These are phyloP conservation scores for Amphipoea oculea DNA, from an alignment of 2,888 invertebrate species.

Conservation along the genomic window DNA sequence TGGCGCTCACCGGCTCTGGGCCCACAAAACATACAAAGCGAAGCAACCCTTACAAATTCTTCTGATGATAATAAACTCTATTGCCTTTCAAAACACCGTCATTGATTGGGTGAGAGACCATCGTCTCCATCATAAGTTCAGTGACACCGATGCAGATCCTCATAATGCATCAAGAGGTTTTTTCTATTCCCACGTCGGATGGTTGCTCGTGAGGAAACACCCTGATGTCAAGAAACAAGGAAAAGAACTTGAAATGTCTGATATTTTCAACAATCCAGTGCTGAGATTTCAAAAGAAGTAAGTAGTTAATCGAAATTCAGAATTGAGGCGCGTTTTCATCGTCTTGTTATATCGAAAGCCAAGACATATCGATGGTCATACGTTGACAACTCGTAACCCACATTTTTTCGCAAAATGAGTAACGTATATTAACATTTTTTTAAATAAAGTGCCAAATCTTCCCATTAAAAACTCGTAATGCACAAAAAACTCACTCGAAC, in stretches of 20 bases:
- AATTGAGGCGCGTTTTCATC: background rate
- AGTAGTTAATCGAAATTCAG: conserved; percentile 50
- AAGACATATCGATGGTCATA: background rate
- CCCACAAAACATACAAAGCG: conserved; percentile 75
- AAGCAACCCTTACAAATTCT: conserved; percentile 74
- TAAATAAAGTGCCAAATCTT: too few relatives aligned
- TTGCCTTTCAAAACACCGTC: conserved; percentile 87
- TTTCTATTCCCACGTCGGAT: conserved; percentile 96
- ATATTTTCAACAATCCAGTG: conserved; percentile 93
- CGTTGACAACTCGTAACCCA: too few relatives aligned
- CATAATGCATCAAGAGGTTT: conserved; percentile 94
- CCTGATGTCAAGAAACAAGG: conserved; percentile 93
- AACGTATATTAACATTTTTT: too few relatives aligned
- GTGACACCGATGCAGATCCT: conserved; percentile 86
- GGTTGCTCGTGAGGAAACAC: conserved; percentile 94
- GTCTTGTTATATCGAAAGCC: background rate
- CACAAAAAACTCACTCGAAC: too few relatives aligned
- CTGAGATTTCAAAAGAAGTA: conserved; percentile 93
- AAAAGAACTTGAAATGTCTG: conserved; percentile 92
- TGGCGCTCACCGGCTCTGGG: conserved; percentile 76
- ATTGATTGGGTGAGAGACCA: conserved; percentile 91
- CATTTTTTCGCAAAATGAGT: too few relatives aligned
- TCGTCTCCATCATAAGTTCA: conserved; percentile 93
- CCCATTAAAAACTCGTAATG: too few relatives aligned
- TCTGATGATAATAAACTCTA: conserved; percentile 73